Base-by-base conservation (phyloP, 2,797 vertebrate genomes). In the Takifugu ocellatus region DNA sequence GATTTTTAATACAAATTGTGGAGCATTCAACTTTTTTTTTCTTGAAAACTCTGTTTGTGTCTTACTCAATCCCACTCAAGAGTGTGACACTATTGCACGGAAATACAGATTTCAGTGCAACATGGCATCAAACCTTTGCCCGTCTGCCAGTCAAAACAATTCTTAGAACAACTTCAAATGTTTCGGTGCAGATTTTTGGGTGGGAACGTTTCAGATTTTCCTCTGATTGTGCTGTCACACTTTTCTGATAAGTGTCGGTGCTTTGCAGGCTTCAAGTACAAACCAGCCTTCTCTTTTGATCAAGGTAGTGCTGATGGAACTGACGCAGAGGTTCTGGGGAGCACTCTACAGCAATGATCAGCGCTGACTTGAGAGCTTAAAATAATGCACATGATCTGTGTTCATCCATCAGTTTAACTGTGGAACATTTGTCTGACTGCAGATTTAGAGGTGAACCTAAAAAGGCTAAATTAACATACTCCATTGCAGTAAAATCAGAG, bases 1-100 rank as follows among this genome's bases (percentile, higher is more conserved):
- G 58, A 65, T 73, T 70, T 72, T 50, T 6, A 66, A 71, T 78
- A 79, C 66, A 81, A 86, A 82, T 83, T 59, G 54, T 75, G 65
- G 36, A 74, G 71, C 49, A 8, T 67, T 69, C 63, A 50, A 48
- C 17, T 54, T 61, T 24, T 48, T 45, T 24, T 25, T 25, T 48
- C 21, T 48, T 48, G 51, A 51, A 75, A 81, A 72, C 60, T n/a
- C 54, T 66, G 61, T 73, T 26, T 51, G 50, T 48, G 31, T 59
- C 49, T 70, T 2, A 61, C 59, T 69, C 63, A 2, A 21, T 48
- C 31, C 31, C 54, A 66, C 49, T 49, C 49, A 75, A 70, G 49
- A 63, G 77, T 17, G 52, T 24, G 33, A 65, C 52, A 52, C 17
- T 52, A 72, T 68, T 79, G 68, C 69, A 78, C 70, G 71, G 51